Base-by-base conservation (phyloP, 2,113 vertebrate genomes). In the Rhinoptilus africanus region DNA sequence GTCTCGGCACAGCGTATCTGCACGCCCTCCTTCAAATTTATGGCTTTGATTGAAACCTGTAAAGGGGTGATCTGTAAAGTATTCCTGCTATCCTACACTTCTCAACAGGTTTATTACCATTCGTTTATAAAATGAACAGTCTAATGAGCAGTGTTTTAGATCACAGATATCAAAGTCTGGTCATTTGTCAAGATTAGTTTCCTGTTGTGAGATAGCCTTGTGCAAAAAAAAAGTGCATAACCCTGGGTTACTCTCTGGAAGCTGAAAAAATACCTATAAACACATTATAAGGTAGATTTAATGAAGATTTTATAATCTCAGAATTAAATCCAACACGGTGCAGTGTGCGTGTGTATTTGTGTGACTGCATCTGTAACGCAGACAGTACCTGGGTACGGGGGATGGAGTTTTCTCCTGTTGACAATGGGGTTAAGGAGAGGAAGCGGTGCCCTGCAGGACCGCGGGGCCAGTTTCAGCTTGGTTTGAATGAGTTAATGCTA, bases 151-250 rank as follows among this genome's bases (percentile, higher is more conserved):
- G 96, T 95, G 93, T 5, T 97, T 97, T 94, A 94, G 97, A 96
- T 96, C 96, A 97, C 96, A 94, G 93, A 95, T 97, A 96, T 83
- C 96, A 93, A 90, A 93, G 94, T 94, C 96, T 96, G 95, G 92
- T 95, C 96, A 95, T 97, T 97, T 97, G 96, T 97, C 97, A 97
- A 96, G 92, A 89, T 96, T 89, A 89, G 97, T 93, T 97, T 97
- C 96, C 97, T 97, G 96, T 96, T 96, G 96, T 92, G 96, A 94
- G 95, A 92, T 68, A 95, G 80, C 96, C 91, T 82, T 75, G 86
- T 89, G 83, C 88, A 95, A 95, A 89, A 95, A 47, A 39, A 69
- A 66, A 83, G 66, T 69, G 78, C 78, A 62, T 73, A 96, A 93
- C 81, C 91, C 60, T 91, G 77, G 66, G 71, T 89, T 95, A 67